Evolutionary conservation across 2,888 invertebrate genomes (phyloP).

Genomic region (Synanthedon myopaeformis): DNA sequence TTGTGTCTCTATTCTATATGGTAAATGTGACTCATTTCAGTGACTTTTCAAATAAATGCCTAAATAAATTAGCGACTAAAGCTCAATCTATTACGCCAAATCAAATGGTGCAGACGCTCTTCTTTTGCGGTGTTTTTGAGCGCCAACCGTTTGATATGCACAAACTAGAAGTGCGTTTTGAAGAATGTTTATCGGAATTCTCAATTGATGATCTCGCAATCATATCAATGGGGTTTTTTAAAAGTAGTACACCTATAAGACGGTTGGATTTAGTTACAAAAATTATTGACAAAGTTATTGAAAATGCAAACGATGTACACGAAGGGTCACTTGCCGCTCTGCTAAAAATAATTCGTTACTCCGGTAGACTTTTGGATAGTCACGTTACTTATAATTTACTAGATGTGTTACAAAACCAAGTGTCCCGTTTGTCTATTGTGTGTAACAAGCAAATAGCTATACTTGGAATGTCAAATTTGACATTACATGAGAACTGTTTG

Average conservation of each 20-base stretch:
- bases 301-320: conserved; percentile 64
- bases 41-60: conserved; percentile 65
- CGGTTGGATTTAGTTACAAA: conserved; percentile 52
- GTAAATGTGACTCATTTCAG: conserved; percentile 65
- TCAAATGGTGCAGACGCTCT: conserved; percentile 76
- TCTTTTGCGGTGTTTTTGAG: conserved; percentile 73
- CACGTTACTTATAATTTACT: conserved; percentile 62
- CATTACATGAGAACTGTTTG: conserved; percentile 43
- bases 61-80: conserved; percentile 68
- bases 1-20: conserved; percentile 75
- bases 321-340: conserved; percentile 76
- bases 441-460: conserved; percentile 76
- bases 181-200: conserved; percentile 64
- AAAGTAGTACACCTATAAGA: conserved; percentile 76
- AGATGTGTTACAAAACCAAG: conserved; percentile 62
- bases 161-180: conserved; percentile 73
- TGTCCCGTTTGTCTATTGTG: conserved; percentile 71
- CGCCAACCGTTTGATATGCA: conserved; percentile 71
- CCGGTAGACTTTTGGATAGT: conserved; percentile 44
- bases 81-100: conserved; percentile 69
- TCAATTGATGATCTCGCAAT: conserved; percentile 77
- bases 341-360: conserved; percentile 74
- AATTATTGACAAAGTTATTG: conserved; percentile 64
- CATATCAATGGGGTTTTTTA: conserved; percentile 82
- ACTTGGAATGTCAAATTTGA: conserved; percentile 64